These are phyloP conservation scores for Sakesphorus luctuosus DNA, from an alignment of 2,113 vertebrate species.

Conservation along the genomic window DNA sequence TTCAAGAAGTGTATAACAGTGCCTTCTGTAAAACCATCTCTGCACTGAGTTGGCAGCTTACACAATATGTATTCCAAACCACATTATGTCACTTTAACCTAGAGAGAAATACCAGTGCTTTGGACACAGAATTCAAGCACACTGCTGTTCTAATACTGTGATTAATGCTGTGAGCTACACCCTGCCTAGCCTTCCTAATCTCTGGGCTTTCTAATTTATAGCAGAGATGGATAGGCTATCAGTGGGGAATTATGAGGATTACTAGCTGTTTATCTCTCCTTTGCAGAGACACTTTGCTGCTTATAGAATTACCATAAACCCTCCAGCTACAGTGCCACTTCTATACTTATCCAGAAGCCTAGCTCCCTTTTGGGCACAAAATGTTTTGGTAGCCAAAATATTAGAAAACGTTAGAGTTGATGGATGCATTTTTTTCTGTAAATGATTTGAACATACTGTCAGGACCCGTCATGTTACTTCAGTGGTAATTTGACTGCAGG, in stretches of 20 bases:
- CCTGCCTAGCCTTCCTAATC: conserved; percentile 57
- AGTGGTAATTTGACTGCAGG: conserved; percentile 51
- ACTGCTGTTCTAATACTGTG: conserved; percentile 54
- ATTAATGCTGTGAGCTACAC: conserved; percentile 64
- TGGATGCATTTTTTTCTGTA: not conserved
- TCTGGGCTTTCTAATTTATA: conserved; percentile 74
- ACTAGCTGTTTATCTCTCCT: conserved; percentile 75
- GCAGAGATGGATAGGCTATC: conserved; percentile 77
- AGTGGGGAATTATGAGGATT: conserved; percentile 77
- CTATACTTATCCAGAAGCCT: conserved; percentile 29
- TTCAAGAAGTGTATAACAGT: not conserved
- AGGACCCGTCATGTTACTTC: conserved; percentile 17
- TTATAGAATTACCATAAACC: conserved; percentile 70
- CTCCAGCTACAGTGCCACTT: conserved; percentile 43
- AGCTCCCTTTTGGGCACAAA: not conserved
- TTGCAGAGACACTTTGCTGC: conserved; percentile 68
- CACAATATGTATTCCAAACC: conserved; percentile 2
- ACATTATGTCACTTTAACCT: not conserved
- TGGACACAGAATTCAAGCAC: conserved; percentile 18
- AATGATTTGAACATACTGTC: conserved; percentile 30
- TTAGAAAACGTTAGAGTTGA: not conserved
- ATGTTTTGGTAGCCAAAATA: conserved; percentile 34
- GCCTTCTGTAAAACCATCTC: not conserved
- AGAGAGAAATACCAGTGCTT: conserved; percentile 18
- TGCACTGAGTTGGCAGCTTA: not conserved